phyloP scores from a whole-genome alignment of 2,113 vertebrate species.

The Sphyrna mokarran region DNA sequence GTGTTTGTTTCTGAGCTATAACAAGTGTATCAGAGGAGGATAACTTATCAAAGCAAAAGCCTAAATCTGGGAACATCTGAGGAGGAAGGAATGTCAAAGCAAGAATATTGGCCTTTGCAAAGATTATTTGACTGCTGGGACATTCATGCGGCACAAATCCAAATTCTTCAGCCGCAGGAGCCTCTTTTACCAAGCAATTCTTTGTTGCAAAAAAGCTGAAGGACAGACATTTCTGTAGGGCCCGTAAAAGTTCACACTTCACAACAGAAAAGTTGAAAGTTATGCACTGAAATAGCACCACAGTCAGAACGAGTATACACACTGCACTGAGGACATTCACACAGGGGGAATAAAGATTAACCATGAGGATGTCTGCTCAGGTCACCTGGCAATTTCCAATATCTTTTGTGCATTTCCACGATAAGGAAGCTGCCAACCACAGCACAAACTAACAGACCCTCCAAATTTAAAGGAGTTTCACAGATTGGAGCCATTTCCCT shows the following conservation, averaged over 20 bases:
- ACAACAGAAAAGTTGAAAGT: background rate
- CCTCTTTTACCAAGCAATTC: background rate
- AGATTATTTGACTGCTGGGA: background rate
- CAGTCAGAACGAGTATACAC: background rate
- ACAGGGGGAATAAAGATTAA: background rate
- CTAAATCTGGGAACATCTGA: background rate
- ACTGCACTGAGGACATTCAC: background rate
- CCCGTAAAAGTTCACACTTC: background rate
- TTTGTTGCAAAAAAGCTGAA: background rate
- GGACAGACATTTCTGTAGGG: background rate
- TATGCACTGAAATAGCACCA: background rate
- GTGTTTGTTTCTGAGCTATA: background rate
- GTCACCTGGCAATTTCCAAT: background rate
- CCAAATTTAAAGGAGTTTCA: background rate
- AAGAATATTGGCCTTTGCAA: background rate
- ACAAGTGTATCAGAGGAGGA: background rate
- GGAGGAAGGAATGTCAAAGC: background rate
- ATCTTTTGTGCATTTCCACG: background rate
- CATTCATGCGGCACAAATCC: background rate
- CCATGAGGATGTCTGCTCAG: background rate
- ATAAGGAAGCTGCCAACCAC: background rate
- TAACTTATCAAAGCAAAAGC: background rate
- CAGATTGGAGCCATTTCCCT: background rate
- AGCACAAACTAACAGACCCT: background rate
- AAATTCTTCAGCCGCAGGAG: background rate